Percentiles rank a stretch among this genome's conserved stretches.
Evolutionary conservation across 2,113 vertebrate genomes (phyloP).

Genomic region (Entelurus aequoreus): DNA sequence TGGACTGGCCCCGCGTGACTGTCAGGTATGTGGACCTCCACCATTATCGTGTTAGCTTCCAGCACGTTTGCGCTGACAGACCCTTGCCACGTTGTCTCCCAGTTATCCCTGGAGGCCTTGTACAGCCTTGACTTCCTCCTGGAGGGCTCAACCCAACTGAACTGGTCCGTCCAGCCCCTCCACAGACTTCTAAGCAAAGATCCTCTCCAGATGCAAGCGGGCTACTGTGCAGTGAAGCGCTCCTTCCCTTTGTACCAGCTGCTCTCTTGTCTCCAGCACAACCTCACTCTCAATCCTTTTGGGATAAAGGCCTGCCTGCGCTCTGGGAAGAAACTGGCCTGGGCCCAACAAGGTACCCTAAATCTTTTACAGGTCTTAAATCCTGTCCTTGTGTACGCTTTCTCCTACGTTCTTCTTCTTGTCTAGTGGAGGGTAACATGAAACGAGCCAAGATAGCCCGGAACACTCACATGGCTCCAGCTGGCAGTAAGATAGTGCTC

Average conservation of each 20-base stretch:
- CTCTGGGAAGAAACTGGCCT: slow-evolving; percentile 85
- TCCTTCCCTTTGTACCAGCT: slow-evolving; percentile 79
- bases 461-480: slow-evolving; percentile 76
- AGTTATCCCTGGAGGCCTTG: slow-evolving; percentile 77
- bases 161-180: slow-evolving; percentile 68
- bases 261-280: slow-evolving; percentile 77
- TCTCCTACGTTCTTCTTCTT: background rate
- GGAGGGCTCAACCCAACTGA: slow-evolving; percentile 75
- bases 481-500: slow-evolving; percentile 80
- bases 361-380: background rate
- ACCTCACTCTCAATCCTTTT: slow-evolving; percentile 80
- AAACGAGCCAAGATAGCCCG: slow-evolving; percentile 87
- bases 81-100: background rate
- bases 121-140: slow-evolving; percentile 82
- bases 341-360: slow-evolving; percentile 87
- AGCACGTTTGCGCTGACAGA: background rate
- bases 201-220: slow-evolving; percentile 71
- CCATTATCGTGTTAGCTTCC: background rate
- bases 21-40: slow-evolving; percentile 43
- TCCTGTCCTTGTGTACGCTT: background rate
- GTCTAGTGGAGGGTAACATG: slow-evolving; percentile 84
- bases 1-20: slow-evolving; percentile 68
- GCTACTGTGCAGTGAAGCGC: slow-evolving; percentile 73
- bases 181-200: slow-evolving; percentile 80
- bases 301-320: slow-evolving; percentile 82